Evolutionary conservation across 2,888 invertebrate genomes (phyloP).

Genomic region (Caenorhabditis becei): DNA sequence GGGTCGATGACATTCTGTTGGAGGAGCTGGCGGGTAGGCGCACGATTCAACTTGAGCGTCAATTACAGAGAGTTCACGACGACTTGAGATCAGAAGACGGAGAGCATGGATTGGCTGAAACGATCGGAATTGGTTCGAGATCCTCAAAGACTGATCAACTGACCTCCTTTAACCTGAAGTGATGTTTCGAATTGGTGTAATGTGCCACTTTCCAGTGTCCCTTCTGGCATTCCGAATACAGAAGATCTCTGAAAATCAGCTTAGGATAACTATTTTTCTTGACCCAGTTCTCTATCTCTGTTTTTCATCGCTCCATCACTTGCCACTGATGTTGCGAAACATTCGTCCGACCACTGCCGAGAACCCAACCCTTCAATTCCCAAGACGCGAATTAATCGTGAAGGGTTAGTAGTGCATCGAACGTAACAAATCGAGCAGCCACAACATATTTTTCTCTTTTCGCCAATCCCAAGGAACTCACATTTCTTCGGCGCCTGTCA

Average conservation of each 20-base stretch:
- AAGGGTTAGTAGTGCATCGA: constrained; percentile 57
- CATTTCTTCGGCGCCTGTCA: constrained; percentile 73
- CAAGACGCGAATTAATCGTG: constrained; percentile 58
- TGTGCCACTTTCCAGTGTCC: constrained; percentile 69
- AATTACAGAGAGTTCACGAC: constrained; percentile 62
- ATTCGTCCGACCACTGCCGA: constrained; percentile 3
- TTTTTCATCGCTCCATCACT: not conserved
- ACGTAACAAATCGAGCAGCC: constrained; percentile 45
- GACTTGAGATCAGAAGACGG: constrained; percentile 61
- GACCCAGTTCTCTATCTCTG: not conserved
- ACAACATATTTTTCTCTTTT: constrained; percentile 21
- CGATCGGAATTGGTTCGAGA: not conserved
- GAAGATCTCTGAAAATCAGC: constrained; percentile 62
- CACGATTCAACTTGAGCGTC: constrained; percentile 71
- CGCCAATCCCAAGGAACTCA: constrained; percentile 44
- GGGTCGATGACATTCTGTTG: constrained; percentile 49
- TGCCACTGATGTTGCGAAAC: constrained; percentile 25
- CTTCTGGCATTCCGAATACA: constrained; percentile 65
- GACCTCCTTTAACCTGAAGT: constrained; percentile 67
- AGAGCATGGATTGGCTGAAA: constrained; percentile 64
- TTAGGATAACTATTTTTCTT: constrained; percentile 8
- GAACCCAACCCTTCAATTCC: constrained; percentile 46
- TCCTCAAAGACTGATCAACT: not conserved
- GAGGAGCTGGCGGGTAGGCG: constrained; percentile 25
- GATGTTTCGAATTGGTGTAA: constrained; percentile 68